phyloP scores from a whole-genome alignment of 2,113 vertebrate genomes.

The Ciconia maguari region DNA sequence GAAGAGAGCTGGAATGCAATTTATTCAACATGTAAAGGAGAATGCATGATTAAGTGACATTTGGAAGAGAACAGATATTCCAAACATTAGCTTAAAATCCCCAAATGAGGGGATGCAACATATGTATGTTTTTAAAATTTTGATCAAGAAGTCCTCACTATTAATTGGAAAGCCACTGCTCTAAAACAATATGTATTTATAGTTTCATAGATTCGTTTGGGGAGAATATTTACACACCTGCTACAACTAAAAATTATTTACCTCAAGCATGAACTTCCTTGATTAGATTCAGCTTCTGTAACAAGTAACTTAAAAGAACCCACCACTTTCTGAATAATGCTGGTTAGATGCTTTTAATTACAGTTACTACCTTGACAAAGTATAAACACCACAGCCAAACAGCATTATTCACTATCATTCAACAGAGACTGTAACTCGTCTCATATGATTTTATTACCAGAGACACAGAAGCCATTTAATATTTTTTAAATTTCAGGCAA shows the following conservation, averaged over 20 bases:
- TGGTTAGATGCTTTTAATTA: not conserved
- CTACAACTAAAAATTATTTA: not conserved
- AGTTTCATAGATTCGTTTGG: not conserved
- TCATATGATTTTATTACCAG: not conserved
- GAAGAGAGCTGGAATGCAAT: not conserved
- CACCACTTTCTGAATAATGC: not conserved
- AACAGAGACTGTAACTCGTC: not conserved
- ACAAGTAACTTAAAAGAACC: not conserved
- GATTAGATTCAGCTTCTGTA: not conserved
- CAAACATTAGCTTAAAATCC: not conserved
- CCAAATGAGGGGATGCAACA: not conserved
- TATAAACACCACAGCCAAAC: not conserved
- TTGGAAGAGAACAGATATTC: not conserved
- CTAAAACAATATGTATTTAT: not conserved
- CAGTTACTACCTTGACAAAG: not conserved
- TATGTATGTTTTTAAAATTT: not conserved
- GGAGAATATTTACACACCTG: not conserved
- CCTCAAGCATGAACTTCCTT: not conserved
- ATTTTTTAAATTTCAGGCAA: not conserved
- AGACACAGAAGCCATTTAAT: not conserved
- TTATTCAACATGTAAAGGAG: not conserved
- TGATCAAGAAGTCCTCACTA: not conserved
- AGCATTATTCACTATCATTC: not conserved
- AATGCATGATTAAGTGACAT: not conserved
- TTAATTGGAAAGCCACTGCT: not conserved